Evolutionary conservation across 2,113 vertebrate genomes (phyloP).

Genomic region (Nothocercus julius): DNA sequence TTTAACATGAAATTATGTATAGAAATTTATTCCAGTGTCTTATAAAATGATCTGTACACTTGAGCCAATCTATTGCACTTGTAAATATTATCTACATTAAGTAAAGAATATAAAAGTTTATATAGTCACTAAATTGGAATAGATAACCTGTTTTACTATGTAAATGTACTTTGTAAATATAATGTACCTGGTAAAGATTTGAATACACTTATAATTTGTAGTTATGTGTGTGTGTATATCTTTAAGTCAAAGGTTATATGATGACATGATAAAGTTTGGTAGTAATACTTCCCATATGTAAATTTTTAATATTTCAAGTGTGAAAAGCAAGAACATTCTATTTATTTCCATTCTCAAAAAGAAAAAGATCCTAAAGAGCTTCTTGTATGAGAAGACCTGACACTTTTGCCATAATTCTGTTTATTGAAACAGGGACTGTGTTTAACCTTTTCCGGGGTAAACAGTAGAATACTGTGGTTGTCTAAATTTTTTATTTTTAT

Average conservation of each 20-base stretch:
- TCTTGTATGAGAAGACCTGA: background rate
- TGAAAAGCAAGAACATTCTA: background rate
- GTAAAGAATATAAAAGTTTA: background rate
- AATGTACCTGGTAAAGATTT: background rate
- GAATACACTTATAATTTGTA: background rate
- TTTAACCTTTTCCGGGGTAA: too few relatives aligned
- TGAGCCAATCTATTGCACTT: background rate
- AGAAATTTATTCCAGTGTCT: background rate
- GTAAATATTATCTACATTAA: background rate
- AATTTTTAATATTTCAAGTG: background rate
- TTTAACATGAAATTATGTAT: background rate
- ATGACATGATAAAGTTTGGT: background rate
- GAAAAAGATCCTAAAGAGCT: background rate
- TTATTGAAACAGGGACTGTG: background rate
- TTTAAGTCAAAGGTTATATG: background rate
- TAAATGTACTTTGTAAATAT: background rate
- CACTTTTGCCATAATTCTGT: accelerated
- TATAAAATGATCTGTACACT: background rate
- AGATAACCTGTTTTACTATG: background rate
- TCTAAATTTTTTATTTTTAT: background rate
- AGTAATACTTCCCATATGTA: background rate
- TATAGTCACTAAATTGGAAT: background rate
- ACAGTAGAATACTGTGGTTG: background rate
- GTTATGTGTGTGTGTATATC: background rate
- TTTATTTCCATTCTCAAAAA: background rate